Base-by-base conservation (phyloP, 2,113 vertebrate species). In the Cygnus atratus region DNA sequence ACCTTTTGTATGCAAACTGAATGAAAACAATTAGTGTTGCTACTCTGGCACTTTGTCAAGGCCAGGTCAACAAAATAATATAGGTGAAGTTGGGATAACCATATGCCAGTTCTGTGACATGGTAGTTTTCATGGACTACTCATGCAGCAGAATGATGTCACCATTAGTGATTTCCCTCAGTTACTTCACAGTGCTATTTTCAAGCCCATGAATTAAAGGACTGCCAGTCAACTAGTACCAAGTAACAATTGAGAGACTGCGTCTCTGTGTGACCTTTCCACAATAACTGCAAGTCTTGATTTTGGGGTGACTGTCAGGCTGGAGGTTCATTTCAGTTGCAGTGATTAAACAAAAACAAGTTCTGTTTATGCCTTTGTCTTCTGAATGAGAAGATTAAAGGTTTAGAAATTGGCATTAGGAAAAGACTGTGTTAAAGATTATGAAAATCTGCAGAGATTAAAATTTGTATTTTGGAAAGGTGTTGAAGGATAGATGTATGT, bases 101-200 rank as follows among this genome's bases (percentile, higher is more conserved):
- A 2, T 70, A 20, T 52, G 26, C 46, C 37, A 35, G 7, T 21
- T 24, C 54, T 10, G 28, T 93, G 68, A 55, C 5, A 35, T 3
- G 10, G 84, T 67, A 55, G 29, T 66, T 88, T 55, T 50, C 61
- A 25, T 1, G 9, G 43, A 28, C 24, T 82, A 91, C 67, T 21
- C 17, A 3, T 58, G 20, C 31, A 88, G 48, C 9, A 25, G 41
- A 75, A 41, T 93, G 35, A 43, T 86, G 67, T 91, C 89, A 82
- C 44, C 84, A 21, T 62, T 84, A 25, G 10, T 75, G 84, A 41
- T 80, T 96, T 84, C 29, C 33, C 55, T 43, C 26, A 46, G 74
- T 91, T 92, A 65, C 81, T 95, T 96, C 75, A 28, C 31, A 54
- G 52, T 71, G 26, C 37, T 62, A 44, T 92, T 96, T 97, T 96